These are phyloP conservation scores for Geopemphigus sp. DNA, from an alignment of 1,140 invertebrate genomes.

Conservation along the genomic window DNA sequence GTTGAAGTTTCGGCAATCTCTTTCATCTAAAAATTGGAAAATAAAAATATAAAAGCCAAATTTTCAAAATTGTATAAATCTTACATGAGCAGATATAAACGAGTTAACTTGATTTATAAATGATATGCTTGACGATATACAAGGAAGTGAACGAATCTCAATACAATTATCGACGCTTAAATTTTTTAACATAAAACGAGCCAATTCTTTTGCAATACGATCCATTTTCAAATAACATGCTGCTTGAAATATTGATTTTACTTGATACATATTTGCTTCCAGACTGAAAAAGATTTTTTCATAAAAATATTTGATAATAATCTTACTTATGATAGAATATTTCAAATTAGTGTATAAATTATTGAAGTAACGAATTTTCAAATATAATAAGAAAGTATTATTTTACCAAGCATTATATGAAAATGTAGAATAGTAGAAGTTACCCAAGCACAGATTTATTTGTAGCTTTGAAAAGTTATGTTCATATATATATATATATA, in stretches of 20 bases:
- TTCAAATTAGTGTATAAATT: too few species aligned
- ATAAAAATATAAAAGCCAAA: not conserved
- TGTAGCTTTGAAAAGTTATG: constrained; percentile 4
- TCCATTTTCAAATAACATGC: constrained; percentile 74
- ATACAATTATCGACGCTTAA: constrained; percentile 70
- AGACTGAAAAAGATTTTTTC: constrained; percentile 57
- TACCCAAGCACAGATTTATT: constrained; percentile 1
- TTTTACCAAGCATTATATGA: not conserved
- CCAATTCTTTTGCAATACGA: constrained; percentile 68
- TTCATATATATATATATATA: not conserved
- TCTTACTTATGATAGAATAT: too few species aligned
- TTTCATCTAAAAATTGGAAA: constrained; percentile 35
- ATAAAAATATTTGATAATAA: not conserved
- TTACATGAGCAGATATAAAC: constrained; percentile 71
- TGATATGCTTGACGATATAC: constrained; percentile 63
- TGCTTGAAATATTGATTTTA: constrained; percentile 72
- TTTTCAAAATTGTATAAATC: constrained; percentile 52
- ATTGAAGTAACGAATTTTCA: not conserved
- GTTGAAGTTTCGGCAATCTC: constrained; percentile 61
- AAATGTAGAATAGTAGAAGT: not conserved
- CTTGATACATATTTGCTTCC: constrained; percentile 61
- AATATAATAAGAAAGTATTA: not conserved
- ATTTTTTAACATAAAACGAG: constrained; percentile 67
- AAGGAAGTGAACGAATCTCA: constrained; percentile 66
- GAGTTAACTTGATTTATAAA: constrained; percentile 66